A percentile compares a stretch with the other conserved stretches of the same genome.
These are phyloP conservation scores for Macrobrachium rosenbergii DNA, from an alignment of 1,140 invertebrate species.

Conservation along the genomic window DNA sequence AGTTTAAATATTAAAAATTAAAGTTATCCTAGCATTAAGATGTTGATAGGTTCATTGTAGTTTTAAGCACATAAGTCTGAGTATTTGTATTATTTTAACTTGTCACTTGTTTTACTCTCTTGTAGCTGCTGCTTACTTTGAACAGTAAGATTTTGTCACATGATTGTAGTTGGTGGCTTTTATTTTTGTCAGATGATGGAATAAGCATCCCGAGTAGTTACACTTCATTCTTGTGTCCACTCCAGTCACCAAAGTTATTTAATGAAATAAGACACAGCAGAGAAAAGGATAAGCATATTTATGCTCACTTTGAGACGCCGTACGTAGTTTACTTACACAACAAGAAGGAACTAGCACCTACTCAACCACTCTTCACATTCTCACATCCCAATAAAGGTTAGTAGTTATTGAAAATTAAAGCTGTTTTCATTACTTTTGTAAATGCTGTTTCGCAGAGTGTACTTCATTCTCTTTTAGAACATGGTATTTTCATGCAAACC, in stretches of 20 bases:
- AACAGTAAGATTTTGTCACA: too few species aligned
- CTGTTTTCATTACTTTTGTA: not conserved
- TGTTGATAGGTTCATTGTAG: too few species aligned
- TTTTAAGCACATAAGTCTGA: too few species aligned
- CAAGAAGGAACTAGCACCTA: conserved; percentile 84
- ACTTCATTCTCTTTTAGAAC: too few species aligned
- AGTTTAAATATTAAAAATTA: too few species aligned
- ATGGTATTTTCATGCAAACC: too few species aligned
- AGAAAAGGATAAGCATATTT: conserved; percentile 76
- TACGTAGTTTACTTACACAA: conserved; percentile 96
- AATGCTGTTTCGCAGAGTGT: conserved; percentile 22
- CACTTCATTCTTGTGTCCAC: conserved; percentile 90
- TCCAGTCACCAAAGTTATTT: conserved; percentile 84
- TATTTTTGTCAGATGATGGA: conserved; percentile 78
- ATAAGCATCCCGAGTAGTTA: conserved; percentile 94
- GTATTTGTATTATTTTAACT: too few species aligned
- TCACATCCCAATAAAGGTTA: conserved; percentile 81
- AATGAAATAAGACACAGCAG: conserved; percentile 78
- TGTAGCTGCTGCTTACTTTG: too few species aligned
- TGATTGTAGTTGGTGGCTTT: not conserved
- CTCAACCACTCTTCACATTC: conserved; percentile 89
- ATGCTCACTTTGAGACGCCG: conserved; percentile 84
- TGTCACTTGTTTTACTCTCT: too few species aligned
- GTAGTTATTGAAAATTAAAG: not conserved
- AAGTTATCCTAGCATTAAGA: too few species aligned